Evolutionary conservation across 2,797 vertebrate genomes (phyloP), one percentile per base, ranked within the genome.

Genomic region (Sebastes taczanowskii): DNA sequence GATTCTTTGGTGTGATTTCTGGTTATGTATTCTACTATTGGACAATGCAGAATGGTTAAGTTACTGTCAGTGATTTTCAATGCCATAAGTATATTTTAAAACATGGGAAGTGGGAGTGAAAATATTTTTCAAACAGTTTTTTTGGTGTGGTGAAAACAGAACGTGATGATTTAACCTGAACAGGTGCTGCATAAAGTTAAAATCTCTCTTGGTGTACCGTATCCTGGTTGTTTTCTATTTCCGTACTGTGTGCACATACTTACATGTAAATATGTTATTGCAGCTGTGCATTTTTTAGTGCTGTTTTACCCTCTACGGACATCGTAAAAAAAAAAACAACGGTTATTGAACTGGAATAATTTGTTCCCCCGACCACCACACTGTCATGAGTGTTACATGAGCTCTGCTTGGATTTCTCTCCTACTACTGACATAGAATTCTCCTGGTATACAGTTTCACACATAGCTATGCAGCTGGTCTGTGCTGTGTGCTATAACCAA

Each of bases 401-500:
- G 60, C 82, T 73, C 58, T 22, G 7, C 73, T 82, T 69, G 61
- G 66, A 80, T 90, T 81, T 82, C 46, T 80, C 27, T 68, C 60
- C 61, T 46, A 27, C 77, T 56, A 8, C 81, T 67, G 56, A 55
- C 53, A 52, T 34, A 5, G 7, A 71, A 68, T 59, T 76, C 42
- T 80, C 53, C 34, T 10, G 63, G 74, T 69, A 8, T 79, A 59
- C 32, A 34, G 63, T 90, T 88, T 80, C 84, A 83, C 74, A 64
- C 74, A 67, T 58, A 71, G 78, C 83, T 42, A 7, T 84, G 76
- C 74, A 87, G 80, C 81, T 70, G 78, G 61, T 63, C 79, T 80
- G 49, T 60, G 58, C 76, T 78, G 11, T 35, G 25, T 69, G 55
- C 75, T 65, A 20, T 20, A 34, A 59, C 65, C 32, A 89, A 74